These are phyloP conservation scores for Bacillus rossius DNA, from an alignment of 1,140 invertebrate genomes.

Conservation along the genomic window DNA sequence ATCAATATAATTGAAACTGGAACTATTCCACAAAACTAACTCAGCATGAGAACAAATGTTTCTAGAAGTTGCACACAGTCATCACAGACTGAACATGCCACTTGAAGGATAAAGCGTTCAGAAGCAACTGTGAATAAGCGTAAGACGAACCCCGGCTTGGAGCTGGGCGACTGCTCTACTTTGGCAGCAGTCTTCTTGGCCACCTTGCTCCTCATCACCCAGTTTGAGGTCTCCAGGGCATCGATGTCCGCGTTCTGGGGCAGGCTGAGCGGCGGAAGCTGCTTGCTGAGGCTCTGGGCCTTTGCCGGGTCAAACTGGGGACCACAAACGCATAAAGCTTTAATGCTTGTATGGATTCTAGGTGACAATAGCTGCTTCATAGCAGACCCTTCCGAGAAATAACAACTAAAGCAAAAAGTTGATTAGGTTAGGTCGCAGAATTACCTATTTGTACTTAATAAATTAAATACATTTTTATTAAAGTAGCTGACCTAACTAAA, in stretches of 20 bases:
- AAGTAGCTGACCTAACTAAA: too few relatives aligned
- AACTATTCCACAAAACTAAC: background rate
- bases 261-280: constrained; percentile 64
- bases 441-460: too few relatives aligned
- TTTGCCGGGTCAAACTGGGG: constrained; percentile 60
- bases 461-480: too few relatives aligned
- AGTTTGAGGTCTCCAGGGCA: constrained; percentile 77
- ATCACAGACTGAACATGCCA: background rate
- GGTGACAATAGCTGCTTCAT: too few relatives aligned
- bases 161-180: constrained; percentile 51
- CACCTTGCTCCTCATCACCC: constrained; percentile 80
- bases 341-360: too few relatives aligned
- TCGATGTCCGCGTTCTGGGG: constrained; percentile 76
- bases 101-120: background rate
- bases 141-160: constrained; percentile 22
- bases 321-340: constrained; percentile 6
- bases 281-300: constrained; percentile 62
- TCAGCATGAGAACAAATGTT: background rate
- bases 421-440: too few relatives aligned
- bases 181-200: constrained; percentile 63
- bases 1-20: too few relatives aligned
- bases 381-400: too few relatives aligned
- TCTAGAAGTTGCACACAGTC: background rate
- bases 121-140: too few relatives aligned
- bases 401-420: too few relatives aligned